Evolutionary conservation across 2,797 vertebrate genomes (phyloP), one percentile per base, ranked within the genome.

Genomic region (Periophthalmus magnuspinnatus): DNA sequence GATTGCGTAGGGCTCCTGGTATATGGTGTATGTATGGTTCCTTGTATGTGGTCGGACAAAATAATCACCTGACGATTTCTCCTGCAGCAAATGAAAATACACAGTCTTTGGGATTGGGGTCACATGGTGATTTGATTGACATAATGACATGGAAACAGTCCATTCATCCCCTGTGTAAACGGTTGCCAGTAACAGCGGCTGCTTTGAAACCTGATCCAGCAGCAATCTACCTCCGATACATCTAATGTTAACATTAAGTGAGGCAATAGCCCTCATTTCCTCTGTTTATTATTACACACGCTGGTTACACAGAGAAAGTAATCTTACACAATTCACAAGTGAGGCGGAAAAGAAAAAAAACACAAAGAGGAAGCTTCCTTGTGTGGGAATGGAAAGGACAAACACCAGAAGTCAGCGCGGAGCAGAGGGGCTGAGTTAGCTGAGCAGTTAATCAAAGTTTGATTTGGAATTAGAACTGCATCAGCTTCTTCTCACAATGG

Each of bases 221-320:
- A 71, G 83, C 81, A 82, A 79, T 87, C 77, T 78, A 69, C 69
- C 73, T 82, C 78, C 70, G 77, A 84, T 83, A 81, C 79, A 75
- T 82, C 78, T 78, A 85, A 89, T 71, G 82, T 83, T 85, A 85
- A 84, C 84, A 88, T 90, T 78, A 84, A 77, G 76, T 84, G 77
- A 85, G 75, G 85, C 79, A 83, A 90, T 77, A 83, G 72, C 64
- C 22, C 81, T 87, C 81, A 90, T 90, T 91, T 92, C 90, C 86
- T 89, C 71, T 34, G 81, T 89, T 92, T 91, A 89, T 91, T 90
- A 80, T 91, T 90, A 72, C 85, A 87, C 84, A 85, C 77, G 61
- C 63, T 81, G 70, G 82, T 85, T 86, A 89, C 86, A 86, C 83
- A 84, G 85, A 86, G 85, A 84, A 62, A 74, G 67, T 85, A 83